A percentile compares a stretch with the other conserved stretches of the same genome.
phyloP scores from a whole-genome alignment of 2,113 vertebrate species.

The Nothoprocta pentlandii region DNA sequence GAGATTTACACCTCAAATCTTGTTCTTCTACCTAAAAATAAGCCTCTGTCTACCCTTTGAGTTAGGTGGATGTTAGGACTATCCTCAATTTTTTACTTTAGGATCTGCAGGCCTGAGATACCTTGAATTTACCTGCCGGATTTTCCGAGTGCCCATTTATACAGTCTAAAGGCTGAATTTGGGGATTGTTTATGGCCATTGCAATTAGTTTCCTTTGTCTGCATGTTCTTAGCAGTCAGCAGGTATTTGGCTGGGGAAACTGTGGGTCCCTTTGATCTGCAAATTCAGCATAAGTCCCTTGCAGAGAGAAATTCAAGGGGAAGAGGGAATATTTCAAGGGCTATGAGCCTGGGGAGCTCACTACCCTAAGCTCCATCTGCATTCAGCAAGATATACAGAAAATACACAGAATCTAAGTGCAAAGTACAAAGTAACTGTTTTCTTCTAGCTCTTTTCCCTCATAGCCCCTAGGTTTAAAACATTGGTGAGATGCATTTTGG shows the following conservation, averaged over 20 bases:
- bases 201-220: background rate
- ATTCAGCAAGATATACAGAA: background rate
- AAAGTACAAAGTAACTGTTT: background rate
- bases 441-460: background rate
- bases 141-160: background rate
- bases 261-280: background rate
- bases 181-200: background rate
- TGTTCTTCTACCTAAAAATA: background rate
- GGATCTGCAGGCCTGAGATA: background rate
- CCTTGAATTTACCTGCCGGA: background rate
- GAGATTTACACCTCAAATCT: background rate
- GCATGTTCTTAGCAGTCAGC: background rate
- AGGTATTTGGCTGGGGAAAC: background rate
- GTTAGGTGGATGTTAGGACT: background rate
- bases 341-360: background rate
- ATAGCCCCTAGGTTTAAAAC: background rate
- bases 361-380: background rate
- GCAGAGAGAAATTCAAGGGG: background rate
- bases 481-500: rapidly evolving
- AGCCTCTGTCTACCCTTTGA: background rate
- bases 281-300: background rate
- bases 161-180: background rate
- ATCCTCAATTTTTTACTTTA: background rate
- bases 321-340: background rate
- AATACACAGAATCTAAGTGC: background rate